Evolutionary conservation across 2,113 vertebrate species (phyloP), one percentile per base, ranked within the genome.

Genomic region (Motacilla tschutschensis): DNA sequence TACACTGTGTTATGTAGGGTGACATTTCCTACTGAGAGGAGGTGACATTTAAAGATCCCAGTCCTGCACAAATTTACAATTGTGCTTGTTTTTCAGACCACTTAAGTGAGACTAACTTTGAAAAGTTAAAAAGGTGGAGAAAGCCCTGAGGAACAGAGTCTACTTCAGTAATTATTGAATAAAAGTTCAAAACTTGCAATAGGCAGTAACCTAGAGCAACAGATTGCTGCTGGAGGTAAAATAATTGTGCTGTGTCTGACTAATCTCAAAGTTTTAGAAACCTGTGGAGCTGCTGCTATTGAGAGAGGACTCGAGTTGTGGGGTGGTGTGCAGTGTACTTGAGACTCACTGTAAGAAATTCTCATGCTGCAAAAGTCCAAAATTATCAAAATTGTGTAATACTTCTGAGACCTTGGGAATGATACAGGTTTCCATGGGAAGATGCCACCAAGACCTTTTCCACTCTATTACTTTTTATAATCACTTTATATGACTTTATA

Each of bases 11-110:
- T 89, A 70, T 79, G n/a, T 55, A 62, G 54, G 33, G 40, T 93
- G 90, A 86, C 80, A 88, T 93, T 91, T 91, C 20, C 75, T 73
- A 8, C 67, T 20, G 55, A 70, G 43, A 74, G 51, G 13, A 79
- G 29, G 51, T 86, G 86, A 69, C 78, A 86, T 86, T 91, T 93
- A 76, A 79, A 76, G 72, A 76, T 73, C 67, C 17, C 48, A 87
- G 67, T 82, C 40, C 81, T 59, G 36, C 55, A 93, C 55, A 88
- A 82, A 87, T 81, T 84, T 89, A 85, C 50, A 43, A 20, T 69
- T 87, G 43, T 51, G 9, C 55, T 88, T 92, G 44, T 59, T 78
- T 87, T 79, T 71, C 12, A 38, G n/a, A 67, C 43, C 21, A 71
- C 70, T 79, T 90, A 66, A 73, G 48, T 84, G 67, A 82, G n/a